Base-by-base conservation (phyloP, 2,888 invertebrate species). In the Sphinx pinastri region DNA sequence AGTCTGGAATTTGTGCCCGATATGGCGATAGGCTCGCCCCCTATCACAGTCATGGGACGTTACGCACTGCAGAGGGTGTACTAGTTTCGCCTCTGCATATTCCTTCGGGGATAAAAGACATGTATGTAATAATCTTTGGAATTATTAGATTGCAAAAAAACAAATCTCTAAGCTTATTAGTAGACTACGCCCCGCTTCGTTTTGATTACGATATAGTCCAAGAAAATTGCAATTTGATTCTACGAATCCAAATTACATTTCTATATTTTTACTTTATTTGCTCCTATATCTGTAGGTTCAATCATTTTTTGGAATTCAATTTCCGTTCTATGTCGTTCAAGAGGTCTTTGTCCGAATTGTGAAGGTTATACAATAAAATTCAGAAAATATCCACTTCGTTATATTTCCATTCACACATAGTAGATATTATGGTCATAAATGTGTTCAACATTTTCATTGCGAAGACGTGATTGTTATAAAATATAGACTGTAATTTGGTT, bases 221-320 rank as follows among this genome's bases (percentile, higher is more conserved):
- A 57, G 13, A 57, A 19, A 25, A 25, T 25, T 25, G 1, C 25
- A 25, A 6, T 25, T 25, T 25, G 25, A 25, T 25, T 57, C 57
- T 31, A 57, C 38, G 38, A 8, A 38, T 38, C 38, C 8, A 38
- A 7, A 38, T 0, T 16, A 16, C 7, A 54, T n/a, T 52, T 13
- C 13, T 52, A 52, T n/a, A 52, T 52, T n/a, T 52, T 60, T 60
- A 16, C 16, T 38, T 45, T 14, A 60, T 60, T 60, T 38, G n/a
- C 19, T n/a, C 25, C 19, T 19, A 57, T 60, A 45, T 60, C n/a
- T 11, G 38, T 8, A 60, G 19, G n/a, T 60, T 8, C 58, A 45
- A 60, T 60, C 38, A 45, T 60, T n/a, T 57, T 60, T 60, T 60
- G n/a, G 45, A n/a, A 60, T 60, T 45, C 45, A 45, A 60, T 60